Conservation (phyloP, 2,797 vertebrate species). For the Tarsius wallacei region DNA sequence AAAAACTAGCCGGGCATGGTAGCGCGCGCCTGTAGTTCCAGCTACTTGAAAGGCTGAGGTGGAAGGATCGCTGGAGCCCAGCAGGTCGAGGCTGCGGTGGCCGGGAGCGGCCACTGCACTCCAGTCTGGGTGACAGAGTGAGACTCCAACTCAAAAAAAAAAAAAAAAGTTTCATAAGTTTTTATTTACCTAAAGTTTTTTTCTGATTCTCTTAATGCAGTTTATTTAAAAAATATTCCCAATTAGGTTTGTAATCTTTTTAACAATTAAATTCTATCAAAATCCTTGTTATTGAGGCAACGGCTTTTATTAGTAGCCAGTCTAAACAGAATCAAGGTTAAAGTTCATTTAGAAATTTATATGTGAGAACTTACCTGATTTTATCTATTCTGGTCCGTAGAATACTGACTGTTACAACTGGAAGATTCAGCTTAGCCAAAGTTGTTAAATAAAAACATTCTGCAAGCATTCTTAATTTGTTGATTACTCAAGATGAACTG, state of each 20-base stretch:
- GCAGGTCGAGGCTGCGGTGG: too few relatives aligned
- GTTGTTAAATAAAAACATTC: not conserved
- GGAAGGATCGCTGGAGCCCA: too few relatives aligned
- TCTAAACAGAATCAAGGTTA: not conserved
- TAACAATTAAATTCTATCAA: not conserved
- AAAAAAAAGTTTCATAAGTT: not conserved
- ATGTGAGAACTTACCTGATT: not conserved
- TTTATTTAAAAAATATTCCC: not conserved
- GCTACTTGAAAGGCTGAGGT: too few relatives aligned
- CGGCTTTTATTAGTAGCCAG: not conserved
- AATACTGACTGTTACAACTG: not conserved
- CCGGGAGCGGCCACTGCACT: too few relatives aligned
- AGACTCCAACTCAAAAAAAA: too few relatives aligned
- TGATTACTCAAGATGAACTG: not conserved
- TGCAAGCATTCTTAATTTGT: not conserved
- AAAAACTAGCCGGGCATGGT: too few relatives aligned
- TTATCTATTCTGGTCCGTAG: not conserved
- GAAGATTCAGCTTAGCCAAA: not conserved
- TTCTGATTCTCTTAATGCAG: not conserved
- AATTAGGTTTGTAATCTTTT: not conserved
- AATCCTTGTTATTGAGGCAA: not conserved
- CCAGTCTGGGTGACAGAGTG: too few relatives aligned
- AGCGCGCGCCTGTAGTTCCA: too few relatives aligned
- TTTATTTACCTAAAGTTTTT: not conserved
- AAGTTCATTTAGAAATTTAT: not conserved